Base-by-base conservation (phyloP, 2,113 vertebrate species). In the Atlantisia rogersi region DNA sequence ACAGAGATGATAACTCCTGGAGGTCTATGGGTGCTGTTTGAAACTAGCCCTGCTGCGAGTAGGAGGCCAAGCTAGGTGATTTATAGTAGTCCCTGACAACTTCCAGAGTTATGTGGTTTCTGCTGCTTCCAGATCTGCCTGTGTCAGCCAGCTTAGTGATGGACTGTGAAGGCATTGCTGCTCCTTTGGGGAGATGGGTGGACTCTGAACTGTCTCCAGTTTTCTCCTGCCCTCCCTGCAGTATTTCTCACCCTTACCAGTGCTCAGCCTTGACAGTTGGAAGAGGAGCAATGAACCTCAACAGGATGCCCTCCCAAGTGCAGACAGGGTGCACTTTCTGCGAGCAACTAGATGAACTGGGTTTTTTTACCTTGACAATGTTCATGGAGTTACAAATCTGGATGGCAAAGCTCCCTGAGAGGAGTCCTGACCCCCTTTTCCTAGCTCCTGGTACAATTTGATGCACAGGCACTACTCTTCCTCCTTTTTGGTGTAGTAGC, bases 381-480 rank as follows among this genome's bases (percentile, higher is more conserved):
- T 29, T 73, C 42, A 68, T 12, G 6, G 29, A 48, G n/a, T 74
- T 44, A 37, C 9, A 28, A 56, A 44, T 13, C 7, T 37, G 74
- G 12, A 31, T 55, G 35, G 16, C 6, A 6, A 2, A 35, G 22
- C 4, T 76, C 31, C 44, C 13, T 0, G 0, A 2, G 5, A 55
- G 44, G 42, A 58, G 32, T 37, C 15, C 44, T 78, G 44, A 11
- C 13, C 8, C 25, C 3, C 5, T 67, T 67, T 8, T 64, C 39
- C 35, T 17, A 0, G 0, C 8, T 65, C 7, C 28, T 2, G 0
- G 11, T 2, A 2, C 2, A 0, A 35, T 4, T 31, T 9, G 60
- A 12, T 19, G 22, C 2, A 9, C 29, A 17, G 59, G 14, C 29
- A 25, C 5, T 2, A 2, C 1, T 2, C 26, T 52, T 58, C 28